Evolutionary conservation across 2,113 vertebrate species (phyloP), one percentile per base, ranked within the genome.

Genomic region (Pleuronectes platessa): DNA sequence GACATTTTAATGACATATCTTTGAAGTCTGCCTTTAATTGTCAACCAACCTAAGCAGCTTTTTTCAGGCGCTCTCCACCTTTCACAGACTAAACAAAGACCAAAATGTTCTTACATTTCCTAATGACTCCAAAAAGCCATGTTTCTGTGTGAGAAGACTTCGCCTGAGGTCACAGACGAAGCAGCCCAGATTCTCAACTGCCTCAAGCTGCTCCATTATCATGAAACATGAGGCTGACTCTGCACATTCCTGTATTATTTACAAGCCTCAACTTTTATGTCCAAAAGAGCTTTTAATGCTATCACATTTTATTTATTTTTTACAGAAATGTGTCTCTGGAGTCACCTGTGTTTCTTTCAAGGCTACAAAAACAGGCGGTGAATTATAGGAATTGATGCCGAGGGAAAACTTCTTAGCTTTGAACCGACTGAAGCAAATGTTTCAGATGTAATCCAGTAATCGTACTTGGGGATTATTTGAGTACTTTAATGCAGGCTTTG

Each of bases 241-340:
- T 81, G 83, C 83, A 84, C 64, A 59, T 17, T 78, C 84, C 79
- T 88, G 61, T 15, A 85, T 60, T 68, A 85, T 87, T 85, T 61
- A 87, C 65, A 14, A 79, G 37, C 3, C 56, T 77, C 35, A 80
- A 87, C 81, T 65, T 89, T 76, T 49, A 72, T 73, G 78, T 83
- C 71, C 80, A 81, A 82, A 65, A 53, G 59, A 56, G 45, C 59
- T 65, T 75, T 77, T 58, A 81, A 67, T 61, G 71, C 35, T 71
- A 53, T 81, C 65, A 66, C 49, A 31, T 64, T 11, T 15, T 21
- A 31, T 64, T 11, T 15, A 18, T 59, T 56, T 49, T 40, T 20
- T 11, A 23, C 58, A 40, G 51, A 53, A 20, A 49, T 49, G 14
- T 49, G 2, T 49, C 14, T 49, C 45, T 17, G 45, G 45, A 47